Evolutionary conservation across 1,140 invertebrate genomes (phyloP).

Genomic region (Aphis craccivora): DNA sequence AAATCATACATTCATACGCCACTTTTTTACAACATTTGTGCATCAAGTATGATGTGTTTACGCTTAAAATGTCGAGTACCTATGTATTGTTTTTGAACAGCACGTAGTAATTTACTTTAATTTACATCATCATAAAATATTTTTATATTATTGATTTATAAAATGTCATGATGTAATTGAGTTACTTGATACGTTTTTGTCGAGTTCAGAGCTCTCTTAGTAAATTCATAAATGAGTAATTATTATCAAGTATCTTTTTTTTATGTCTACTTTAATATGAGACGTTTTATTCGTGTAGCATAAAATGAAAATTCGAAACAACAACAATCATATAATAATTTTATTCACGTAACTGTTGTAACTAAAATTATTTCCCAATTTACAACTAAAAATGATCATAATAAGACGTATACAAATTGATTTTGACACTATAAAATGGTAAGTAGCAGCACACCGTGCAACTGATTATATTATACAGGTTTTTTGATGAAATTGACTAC

Average conservation of each 20-base stretch:
- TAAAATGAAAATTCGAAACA: neutral
- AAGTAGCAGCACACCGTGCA: neutral
- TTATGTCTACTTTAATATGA: neutral
- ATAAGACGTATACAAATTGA: neutral
- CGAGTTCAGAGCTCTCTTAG: neutral
- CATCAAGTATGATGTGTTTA: too few species aligned
- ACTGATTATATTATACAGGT: neutral
- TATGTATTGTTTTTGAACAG: too few species aligned
- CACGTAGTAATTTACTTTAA: too few species aligned
- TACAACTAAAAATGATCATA: neutral
- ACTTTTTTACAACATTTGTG: neutral
- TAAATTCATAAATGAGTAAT: neutral
- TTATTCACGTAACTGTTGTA: neutral
- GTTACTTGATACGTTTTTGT: neutral
- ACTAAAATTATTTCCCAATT: neutral
- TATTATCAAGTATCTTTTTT: neutral
- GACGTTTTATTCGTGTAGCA: neutral
- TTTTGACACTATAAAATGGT: neutral
- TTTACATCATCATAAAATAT: too few species aligned
- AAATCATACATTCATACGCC: neutral
- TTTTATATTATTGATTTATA: too few species aligned
- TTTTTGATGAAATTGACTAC: slow-evolving; percentile 22
- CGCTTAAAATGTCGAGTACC: neutral
- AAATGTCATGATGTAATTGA: neutral
- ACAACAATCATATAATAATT: neutral